Conservation (phyloP, 1,140 invertebrate genomes). For the Drosophila nebulosa region DNA sequence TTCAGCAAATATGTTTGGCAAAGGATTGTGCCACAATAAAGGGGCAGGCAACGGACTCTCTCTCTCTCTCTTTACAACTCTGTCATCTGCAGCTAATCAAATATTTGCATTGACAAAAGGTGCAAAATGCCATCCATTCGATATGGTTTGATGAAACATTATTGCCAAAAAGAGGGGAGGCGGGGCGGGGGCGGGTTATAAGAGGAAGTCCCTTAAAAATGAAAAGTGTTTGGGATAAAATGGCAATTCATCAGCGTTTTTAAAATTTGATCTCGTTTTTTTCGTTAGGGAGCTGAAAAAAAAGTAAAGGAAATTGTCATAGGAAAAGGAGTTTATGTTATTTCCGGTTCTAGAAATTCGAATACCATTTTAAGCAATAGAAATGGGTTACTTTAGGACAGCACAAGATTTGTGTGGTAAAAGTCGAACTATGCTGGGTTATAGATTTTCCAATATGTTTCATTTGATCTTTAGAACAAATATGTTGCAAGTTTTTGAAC, state of each 20-base stretch:
- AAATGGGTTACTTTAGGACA: neutral
- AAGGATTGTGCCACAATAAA: constrained; percentile 44
- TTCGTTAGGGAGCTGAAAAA: neutral
- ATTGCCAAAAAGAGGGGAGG: constrained; percentile 10
- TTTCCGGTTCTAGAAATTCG: constrained; percentile 14
- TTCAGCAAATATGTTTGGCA: constrained; percentile 39
- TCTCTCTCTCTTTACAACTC: no score
- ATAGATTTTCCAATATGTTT: no score
- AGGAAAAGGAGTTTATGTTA: constrained; percentile 17
- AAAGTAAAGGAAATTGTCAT: constrained; percentile 33
- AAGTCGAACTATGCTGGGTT: no score
- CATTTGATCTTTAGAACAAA: no score
- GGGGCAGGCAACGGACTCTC: constrained; percentile 12
- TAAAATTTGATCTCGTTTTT: constrained; percentile 7
- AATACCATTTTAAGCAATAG: neutral
- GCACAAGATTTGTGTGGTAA: no score
- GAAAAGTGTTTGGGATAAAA: constrained; percentile 35
- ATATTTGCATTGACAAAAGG: constrained; percentile 69
- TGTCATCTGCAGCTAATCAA: constrained; percentile 62
- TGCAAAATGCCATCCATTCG: constrained; percentile 48
- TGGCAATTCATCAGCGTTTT: constrained; percentile 21
- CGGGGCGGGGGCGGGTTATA: constrained; percentile 53
- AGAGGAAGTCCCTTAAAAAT: constrained; percentile 40
- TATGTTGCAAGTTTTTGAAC: no score
- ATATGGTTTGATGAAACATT: constrained; percentile 52